Percentiles rank a stretch among this genome's conserved stretches.
These are phyloP conservation scores for Ptiloglossa arizonensis DNA, from an alignment of 1,140 invertebrate species.

Conservation along the genomic window DNA sequence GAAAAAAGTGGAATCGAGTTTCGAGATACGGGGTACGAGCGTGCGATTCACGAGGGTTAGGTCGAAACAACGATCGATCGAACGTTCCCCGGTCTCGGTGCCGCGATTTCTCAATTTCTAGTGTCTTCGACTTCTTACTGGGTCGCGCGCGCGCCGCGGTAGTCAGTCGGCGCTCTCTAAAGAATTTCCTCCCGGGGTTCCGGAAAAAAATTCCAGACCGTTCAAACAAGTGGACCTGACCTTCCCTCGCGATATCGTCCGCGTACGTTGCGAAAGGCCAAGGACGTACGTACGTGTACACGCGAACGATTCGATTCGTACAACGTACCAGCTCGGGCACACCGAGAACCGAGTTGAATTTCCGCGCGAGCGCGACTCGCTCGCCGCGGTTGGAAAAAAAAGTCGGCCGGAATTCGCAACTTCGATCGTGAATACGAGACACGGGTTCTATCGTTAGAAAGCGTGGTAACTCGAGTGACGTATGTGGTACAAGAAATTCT, in stretches of 20 bases:
- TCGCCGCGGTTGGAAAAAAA: background rate
- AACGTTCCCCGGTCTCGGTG: no score
- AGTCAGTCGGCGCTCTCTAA: background rate
- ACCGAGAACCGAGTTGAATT: no score
- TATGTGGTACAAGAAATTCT: conserved; percentile 65
- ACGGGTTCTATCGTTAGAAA: conserved; percentile 66
- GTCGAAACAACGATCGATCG: background rate
- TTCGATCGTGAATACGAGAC: conserved; percentile 56
- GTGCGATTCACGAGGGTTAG: no score
- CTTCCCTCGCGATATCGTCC: conserved; percentile 32
- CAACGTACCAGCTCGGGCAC: no score
- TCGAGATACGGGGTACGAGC: no score
- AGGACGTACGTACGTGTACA: conserved; percentile 16
- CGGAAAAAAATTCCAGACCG: conserved; percentile 12
- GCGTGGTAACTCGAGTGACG: conserved; percentile 65
- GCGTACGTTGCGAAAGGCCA: conserved; percentile 32
- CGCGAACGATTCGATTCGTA: conserved; percentile 2
- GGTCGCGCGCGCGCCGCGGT: conserved; percentile 13
- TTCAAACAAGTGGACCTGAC: conserved; percentile 54
- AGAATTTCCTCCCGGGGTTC: conserved; percentile 8
- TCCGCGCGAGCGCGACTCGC: background rate
- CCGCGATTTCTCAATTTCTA: conserved; percentile 21
- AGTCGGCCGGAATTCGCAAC: conserved; percentile 39
- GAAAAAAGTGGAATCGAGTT: no score
- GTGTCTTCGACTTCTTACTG: conserved; percentile 35